phyloP scores from a whole-genome alignment of 2,113 vertebrate genomes.

The Oreochromis aureus region DNA sequence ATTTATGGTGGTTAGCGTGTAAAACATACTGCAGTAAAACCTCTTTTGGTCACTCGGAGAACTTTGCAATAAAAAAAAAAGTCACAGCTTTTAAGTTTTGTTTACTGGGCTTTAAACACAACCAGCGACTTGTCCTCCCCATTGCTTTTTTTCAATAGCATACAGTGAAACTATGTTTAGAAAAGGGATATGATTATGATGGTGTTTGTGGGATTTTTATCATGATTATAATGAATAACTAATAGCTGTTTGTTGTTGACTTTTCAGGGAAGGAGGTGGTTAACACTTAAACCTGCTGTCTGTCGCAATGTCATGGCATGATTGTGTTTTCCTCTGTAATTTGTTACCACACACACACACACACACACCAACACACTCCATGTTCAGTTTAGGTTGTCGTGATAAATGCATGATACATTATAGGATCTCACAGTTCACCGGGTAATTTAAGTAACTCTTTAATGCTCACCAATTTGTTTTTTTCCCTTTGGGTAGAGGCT shows the following conservation, averaged over 20 bases:
- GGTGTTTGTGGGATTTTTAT: conserved; percentile 50
- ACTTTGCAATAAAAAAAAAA: conserved; percentile 3
- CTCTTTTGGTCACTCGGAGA: background rate
- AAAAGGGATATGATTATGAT: conserved; percentile 52
- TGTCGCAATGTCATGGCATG: conserved; percentile 68
- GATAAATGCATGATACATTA: conserved; percentile 65
- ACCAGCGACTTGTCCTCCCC: background rate
- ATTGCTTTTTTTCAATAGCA: conserved; percentile 41
- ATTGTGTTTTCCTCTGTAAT: conserved; percentile 67
- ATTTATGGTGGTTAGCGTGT: background rate
- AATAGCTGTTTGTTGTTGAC: conserved; percentile 17
- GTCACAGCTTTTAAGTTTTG: background rate
- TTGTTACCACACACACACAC: conserved; percentile 34
- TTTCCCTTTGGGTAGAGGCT: background rate
- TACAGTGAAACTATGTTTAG: conserved; percentile 39
- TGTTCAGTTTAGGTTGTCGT: conserved; percentile 49
- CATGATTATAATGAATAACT: conserved; percentile 21
- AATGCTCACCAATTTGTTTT: background rate
- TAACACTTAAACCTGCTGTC: conserved; percentile 49
- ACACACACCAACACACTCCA: background rate
- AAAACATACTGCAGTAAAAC: background rate
- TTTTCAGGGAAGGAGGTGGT: conserved; percentile 63
- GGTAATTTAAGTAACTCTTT: background rate
- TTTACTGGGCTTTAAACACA: background rate
- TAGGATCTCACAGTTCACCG: conserved; percentile 20